Conservation (phyloP, 2,888 invertebrate genomes). For the Orthosia gothica region DNA sequence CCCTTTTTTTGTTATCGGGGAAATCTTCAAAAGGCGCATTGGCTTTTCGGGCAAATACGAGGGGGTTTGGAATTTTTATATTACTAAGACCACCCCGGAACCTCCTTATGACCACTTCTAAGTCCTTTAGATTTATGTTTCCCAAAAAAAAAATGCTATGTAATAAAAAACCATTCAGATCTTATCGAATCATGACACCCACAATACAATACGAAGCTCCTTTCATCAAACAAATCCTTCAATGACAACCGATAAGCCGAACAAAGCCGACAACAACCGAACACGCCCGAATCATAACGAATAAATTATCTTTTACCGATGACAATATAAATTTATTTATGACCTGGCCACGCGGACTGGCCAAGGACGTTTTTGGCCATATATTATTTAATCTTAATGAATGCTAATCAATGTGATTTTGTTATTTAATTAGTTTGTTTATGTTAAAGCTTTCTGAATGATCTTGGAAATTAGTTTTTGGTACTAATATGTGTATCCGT, state of each 20-base stretch:
- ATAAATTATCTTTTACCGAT: slow-evolving; percentile 48
- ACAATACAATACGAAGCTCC: neutral
- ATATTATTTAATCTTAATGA: slow-evolving; percentile 15
- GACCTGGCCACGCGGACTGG: slow-evolving; percentile 1
- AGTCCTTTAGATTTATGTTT: too few relatives aligned
- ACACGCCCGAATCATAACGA: slow-evolving; percentile 28
- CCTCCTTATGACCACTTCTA: too few relatives aligned
- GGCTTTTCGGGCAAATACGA: too few relatives aligned
- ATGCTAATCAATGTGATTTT: slow-evolving; percentile 26
- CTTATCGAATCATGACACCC: neutral
- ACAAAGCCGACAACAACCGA: slow-evolving; percentile 22
- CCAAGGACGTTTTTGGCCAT: slow-evolving; percentile 12
- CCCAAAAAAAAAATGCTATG: too few relatives aligned
- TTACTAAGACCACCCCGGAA: too few relatives aligned
- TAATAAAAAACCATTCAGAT: too few relatives aligned
- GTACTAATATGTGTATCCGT: too few relatives aligned
- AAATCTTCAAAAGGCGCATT: too few relatives aligned
- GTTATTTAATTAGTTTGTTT: slow-evolving; percentile 24
- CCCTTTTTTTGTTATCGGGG: too few relatives aligned
- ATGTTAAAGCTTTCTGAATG: neutral
- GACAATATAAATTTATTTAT: slow-evolving; percentile 51
- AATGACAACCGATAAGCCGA: slow-evolving; percentile 20
- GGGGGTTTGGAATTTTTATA: too few relatives aligned
- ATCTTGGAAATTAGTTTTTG: neutral
- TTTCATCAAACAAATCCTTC: slow-evolving; percentile 19